Percentiles rank a stretch among this genome's conserved stretches.
Evolutionary conservation across 2,113 vertebrate genomes (phyloP).

Genomic region (Anguilla japonica): DNA sequence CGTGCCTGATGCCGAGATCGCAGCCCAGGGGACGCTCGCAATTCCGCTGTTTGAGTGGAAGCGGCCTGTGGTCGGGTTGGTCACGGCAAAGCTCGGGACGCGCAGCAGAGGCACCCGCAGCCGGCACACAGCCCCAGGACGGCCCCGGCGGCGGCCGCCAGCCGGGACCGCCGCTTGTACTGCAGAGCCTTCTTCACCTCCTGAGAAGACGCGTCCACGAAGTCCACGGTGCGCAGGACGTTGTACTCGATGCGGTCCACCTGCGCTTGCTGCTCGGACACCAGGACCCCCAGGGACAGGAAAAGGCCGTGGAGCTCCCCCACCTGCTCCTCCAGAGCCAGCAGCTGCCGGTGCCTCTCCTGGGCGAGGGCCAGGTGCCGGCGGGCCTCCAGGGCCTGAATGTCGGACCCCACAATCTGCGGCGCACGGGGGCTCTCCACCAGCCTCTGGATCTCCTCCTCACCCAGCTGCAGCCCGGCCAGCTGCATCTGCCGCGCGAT

Average conservation of each 20-base stretch:
- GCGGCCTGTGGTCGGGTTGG: not conserved
- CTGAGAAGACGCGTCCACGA: constrained; percentile 40
- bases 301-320: constrained; percentile 60
- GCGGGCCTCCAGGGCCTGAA: constrained; percentile 51
- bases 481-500: constrained; percentile 56
- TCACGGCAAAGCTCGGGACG: constrained; percentile 14
- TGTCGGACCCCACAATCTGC: constrained; percentile 55
- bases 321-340: constrained; percentile 63
- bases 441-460: constrained; percentile 49
- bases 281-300: constrained; percentile 56
- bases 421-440: constrained; percentile 39
- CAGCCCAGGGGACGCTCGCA: no score
- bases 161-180: constrained; percentile 50
- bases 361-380: constrained; percentile 51
- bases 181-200: constrained; percentile 60
- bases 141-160: constrained; percentile 26
- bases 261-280: constrained; percentile 53
- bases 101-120: constrained; percentile 54
- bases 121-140: constrained; percentile 57
- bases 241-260: constrained; percentile 64
- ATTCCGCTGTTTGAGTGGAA: no score
- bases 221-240: constrained; percentile 55
- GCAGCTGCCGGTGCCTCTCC: constrained; percentile 55
- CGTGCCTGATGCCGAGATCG: no score
- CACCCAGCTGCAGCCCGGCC: constrained; percentile 51